Evolutionary conservation across 2,113 vertebrate genomes (phyloP).

Genomic region (Strix uralensis): DNA sequence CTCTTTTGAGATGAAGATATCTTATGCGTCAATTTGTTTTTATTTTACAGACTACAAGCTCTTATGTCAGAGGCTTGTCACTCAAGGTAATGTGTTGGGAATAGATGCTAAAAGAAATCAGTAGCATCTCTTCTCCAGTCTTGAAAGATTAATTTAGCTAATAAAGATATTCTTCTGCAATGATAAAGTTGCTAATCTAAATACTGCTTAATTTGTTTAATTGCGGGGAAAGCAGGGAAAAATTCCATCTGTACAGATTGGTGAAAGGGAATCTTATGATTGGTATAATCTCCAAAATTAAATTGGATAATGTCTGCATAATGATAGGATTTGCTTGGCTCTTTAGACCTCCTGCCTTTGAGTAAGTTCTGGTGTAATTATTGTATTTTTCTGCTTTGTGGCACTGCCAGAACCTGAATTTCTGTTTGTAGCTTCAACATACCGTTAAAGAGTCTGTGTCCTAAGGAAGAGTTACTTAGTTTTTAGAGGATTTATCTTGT

Average conservation of each 20-base stretch:
- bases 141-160: slow-evolving; percentile 17
- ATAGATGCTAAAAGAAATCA: slow-evolving; percentile 25
- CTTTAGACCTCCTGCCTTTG: slow-evolving; percentile 23
- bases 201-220: slow-evolving; percentile 48
- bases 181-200: slow-evolving; percentile 44
- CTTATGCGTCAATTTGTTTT: slow-evolving; percentile 11
- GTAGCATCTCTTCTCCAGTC: not conserved
- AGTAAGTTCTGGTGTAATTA: slow-evolving; percentile 28
- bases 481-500: not conserved
- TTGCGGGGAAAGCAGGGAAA: slow-evolving; percentile 13
- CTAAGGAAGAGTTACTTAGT: not conserved
- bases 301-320: slow-evolving; percentile 49
- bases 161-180: slow-evolving; percentile 11
- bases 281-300: slow-evolving; percentile 46
- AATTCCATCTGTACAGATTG: slow-evolving; percentile 17
- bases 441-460: not conserved
- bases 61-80: slow-evolving; percentile 18
- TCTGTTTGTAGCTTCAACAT: not conserved
- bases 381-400: not conserved
- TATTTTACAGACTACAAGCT: slow-evolving; percentile 42
- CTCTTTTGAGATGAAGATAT: not conserved
- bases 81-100: slow-evolving; percentile 37
- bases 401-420: not conserved
- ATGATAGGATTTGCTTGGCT: slow-evolving; percentile 40
- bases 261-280: slow-evolving; percentile 31